phyloP scores from a whole-genome alignment of 2,797 vertebrate species.

The Streptopelia turtur region DNA sequence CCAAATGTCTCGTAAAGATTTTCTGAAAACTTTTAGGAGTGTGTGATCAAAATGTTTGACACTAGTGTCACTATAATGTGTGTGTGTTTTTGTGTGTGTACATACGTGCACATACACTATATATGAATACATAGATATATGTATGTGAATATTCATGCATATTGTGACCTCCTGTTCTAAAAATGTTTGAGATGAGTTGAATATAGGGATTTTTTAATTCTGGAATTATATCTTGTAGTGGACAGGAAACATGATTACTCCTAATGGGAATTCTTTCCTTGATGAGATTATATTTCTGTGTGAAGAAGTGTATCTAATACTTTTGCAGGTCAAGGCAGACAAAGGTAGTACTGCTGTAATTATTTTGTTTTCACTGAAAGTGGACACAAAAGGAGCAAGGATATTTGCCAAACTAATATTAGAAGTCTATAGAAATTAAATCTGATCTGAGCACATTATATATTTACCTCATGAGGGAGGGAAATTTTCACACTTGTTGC shows the following conservation, averaged over 20 bases:
- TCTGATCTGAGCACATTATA: background rate
- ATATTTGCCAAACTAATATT: constrained; percentile 20
- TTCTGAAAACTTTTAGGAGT: background rate
- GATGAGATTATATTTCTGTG: background rate
- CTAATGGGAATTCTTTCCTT: background rate
- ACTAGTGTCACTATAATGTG: background rate
- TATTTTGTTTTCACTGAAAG: constrained; percentile 39
- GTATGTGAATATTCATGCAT: background rate
- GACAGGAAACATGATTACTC: background rate
- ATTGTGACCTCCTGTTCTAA: background rate
- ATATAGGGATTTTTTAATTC: background rate
- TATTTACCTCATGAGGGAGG: constrained; percentile 25
- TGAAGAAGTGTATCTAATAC: background rate
- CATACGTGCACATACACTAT: background rate
- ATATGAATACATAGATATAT: background rate
- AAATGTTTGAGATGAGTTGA: background rate
- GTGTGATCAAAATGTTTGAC: background rate
- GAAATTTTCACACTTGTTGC: constrained; percentile 47
- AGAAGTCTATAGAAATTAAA: constrained; percentile 36
- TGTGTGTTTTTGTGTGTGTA: background rate
- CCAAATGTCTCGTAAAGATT: background rate
- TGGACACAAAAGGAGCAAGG: background rate
- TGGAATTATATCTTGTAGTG: background rate
- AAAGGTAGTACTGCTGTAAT: background rate
- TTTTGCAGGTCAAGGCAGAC: background rate